Base-by-base conservation (phyloP, 2,888 invertebrate species). In the Kryphioiulus occultus region DNA sequence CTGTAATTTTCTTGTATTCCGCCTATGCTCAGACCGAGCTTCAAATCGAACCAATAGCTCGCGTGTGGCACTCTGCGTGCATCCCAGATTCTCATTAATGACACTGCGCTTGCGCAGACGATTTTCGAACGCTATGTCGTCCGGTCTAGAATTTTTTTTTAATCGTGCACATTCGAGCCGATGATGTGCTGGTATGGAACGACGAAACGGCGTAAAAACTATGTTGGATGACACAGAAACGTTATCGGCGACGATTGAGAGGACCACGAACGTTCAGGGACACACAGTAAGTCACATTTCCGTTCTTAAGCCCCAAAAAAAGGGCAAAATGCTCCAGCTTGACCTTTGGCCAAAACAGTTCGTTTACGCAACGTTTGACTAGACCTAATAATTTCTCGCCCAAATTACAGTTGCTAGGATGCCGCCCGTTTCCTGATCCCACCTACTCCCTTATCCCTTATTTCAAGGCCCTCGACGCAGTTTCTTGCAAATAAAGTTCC, bases 161-260 rank as follows among this genome's bases (percentile, higher is more conserved):
- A 30, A 78, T n/a, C n/a, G n/a, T 78, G 78, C 30, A 78, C 78
- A 15, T 15, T 78, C 78, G 30, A 78, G 30, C 78, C 22, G 78
- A 78, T 30, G 78, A 5, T 78, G 78, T 30, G 30, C 30, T 26
- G 78, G 78, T 7, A 78, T 78, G 78, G 78, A 78, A 15, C 78
- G 59, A 22, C 59, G 78, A 78, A 78, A 78, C 26, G 78, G 78
- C 30, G 30, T 78, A 17, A 78, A 78, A 78, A 78, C 78, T 0
- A 78, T 78, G 78, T 30, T 78, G 78, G 78, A 78, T 22, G 78
- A 78, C 78, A 78, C 78, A 9, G 78, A 78, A 30, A 78, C 30
- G 30, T 78, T 78, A 78, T 78, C 78, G 78, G 78, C 78, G 15
- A 78, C 78, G 15, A 78, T 78, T 22, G 78, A 78, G 78, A 78